Conservation (phyloP, 2,113 vertebrate species). For the Ranitomeya imitator region DNA sequence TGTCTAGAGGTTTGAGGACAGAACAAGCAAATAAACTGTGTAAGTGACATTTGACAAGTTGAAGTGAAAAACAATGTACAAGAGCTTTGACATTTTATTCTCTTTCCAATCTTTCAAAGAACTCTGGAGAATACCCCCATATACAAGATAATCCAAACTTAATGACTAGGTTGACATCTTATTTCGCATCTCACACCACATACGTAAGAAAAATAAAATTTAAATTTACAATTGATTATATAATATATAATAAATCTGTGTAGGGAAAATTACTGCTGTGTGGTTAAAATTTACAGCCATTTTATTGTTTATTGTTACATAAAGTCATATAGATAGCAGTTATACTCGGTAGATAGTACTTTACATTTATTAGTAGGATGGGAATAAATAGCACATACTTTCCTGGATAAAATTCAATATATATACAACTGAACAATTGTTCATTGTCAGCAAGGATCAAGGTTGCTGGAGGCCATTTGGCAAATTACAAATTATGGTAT, state of each 20-base stretch:
- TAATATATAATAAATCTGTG: background rate
- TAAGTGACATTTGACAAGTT: background rate
- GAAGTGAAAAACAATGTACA: background rate
- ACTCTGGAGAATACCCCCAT: constrained; percentile 8
- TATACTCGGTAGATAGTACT: too few species aligned
- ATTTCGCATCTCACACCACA: background rate
- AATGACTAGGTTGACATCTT: constrained; percentile 5
- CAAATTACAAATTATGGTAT: too few species aligned
- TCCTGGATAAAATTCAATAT: too few species aligned
- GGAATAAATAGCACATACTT: too few species aligned
- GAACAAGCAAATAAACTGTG: background rate
- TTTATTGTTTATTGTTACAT: too few species aligned
- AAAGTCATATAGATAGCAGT: too few species aligned
- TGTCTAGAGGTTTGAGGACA: background rate
- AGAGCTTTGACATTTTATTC: constrained; percentile 20
- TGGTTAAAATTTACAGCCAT: too few species aligned
- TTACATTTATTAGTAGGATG: too few species aligned
- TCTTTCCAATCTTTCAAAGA: background rate
- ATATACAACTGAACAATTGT: too few species aligned
- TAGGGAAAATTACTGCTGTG: background rate
- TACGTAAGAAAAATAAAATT: background rate
- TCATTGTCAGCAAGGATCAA: too few species aligned
- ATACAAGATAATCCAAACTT: constrained; percentile 18
- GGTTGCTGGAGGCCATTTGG: too few species aligned
- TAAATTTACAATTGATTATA: background rate